Base-by-base conservation (phyloP, 2,797 vertebrate genomes). In the Schizopygopsis pylzovi region DNA sequence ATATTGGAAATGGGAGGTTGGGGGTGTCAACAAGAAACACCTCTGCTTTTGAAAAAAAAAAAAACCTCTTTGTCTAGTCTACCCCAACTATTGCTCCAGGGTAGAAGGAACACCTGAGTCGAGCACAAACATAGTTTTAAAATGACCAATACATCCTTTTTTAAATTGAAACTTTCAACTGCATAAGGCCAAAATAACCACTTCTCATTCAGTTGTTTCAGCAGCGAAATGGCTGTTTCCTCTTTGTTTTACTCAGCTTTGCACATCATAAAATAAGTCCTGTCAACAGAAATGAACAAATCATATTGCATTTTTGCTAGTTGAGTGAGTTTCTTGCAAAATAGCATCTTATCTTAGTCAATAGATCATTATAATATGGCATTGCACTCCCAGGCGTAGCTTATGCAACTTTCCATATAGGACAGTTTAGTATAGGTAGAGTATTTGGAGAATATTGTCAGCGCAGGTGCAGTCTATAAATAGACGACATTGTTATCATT, bases 31-130 rank as follows among this genome's bases (percentile, higher is more conserved):
- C 93, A 94, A 93, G 93, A 94, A 96, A 94, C 95, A 96, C 94
- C 94, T 92, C 90, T 93, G 92, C 92, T 93, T 90, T 77, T 93
- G 93, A 81, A 94, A 94, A 72, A 93, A 56, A 95, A 92, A 91
- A 91, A 88, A 84, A 89, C 79, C 90, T 94, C 94, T 96, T 95
- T 96, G 95, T 96, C 91, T 94, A 93, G 93, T 92, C 13, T 45
- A 4, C 73, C 18, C 12, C 22, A 43, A 25, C 18, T 2, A 82
- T 20, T 18, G 6, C 22, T 25, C 9, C 41, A 73, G 13, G 12
- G 54, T 59, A 73, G 4, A 20, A 45, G 25, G 18, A 52, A 52
- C 33, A 63, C 18, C 54, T 33, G 16, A 47, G 33, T 70, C 9
- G 13, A 71, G 56, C 37, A 12, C 9, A 45, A 33, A 73, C 33